Conservation (phyloP, 2,113 vertebrate species). For the Labeo rohita region DNA sequence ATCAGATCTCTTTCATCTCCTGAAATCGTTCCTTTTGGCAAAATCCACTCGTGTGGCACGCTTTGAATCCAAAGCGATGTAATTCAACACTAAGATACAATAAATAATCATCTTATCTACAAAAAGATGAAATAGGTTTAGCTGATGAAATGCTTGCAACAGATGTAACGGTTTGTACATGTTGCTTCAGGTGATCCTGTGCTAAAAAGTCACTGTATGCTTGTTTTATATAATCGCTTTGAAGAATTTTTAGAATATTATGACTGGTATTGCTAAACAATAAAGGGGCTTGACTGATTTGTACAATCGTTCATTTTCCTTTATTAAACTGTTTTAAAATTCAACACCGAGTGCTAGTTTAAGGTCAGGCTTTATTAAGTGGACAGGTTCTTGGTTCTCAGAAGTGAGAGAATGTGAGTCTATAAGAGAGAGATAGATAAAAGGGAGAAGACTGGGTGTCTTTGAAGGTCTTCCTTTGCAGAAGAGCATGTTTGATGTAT, state of each 20-base stretch:
- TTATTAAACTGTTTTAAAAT: not conserved
- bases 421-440: not conserved
- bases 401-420: not conserved
- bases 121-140: not conserved
- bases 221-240: not conserved
- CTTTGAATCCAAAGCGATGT: not conserved
- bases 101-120: constrained; percentile 22
- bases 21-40: constrained; percentile 32
- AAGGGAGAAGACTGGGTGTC: not conserved
- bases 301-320: not conserved
- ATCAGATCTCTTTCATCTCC: constrained; percentile 34
- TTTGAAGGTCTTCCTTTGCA: constrained; percentile 7
- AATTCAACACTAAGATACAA: not conserved
- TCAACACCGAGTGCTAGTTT: not conserved
- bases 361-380: not conserved
- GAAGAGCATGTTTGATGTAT: constrained; percentile 21
- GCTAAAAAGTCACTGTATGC: not conserved
- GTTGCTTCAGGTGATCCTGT: not conserved
- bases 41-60: not conserved
- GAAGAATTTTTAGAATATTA: not conserved
- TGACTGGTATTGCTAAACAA: not conserved
- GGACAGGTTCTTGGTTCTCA: not conserved
- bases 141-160: constrained; percentile 9
- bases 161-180: constrained; percentile 3
- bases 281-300: not conserved